phyloP scores from a whole-genome alignment of 2,113 vertebrate species.

The Motacilla tschutschensis region DNA sequence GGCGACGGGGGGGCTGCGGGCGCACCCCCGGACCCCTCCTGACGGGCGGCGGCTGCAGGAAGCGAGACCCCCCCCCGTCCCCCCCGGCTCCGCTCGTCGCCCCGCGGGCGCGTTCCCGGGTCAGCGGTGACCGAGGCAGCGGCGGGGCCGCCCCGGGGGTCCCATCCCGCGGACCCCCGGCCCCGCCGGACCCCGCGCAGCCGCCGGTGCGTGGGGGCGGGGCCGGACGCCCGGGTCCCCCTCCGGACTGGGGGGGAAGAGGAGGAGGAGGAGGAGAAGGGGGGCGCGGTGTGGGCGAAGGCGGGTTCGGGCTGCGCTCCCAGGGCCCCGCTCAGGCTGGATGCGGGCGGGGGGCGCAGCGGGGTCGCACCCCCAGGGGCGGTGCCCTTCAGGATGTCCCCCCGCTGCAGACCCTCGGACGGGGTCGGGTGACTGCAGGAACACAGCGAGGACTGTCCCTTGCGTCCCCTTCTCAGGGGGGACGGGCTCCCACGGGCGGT shows the following conservation, averaged over 20 bases:
- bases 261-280: background rate
- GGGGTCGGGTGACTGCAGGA: background rate
- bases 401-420: background rate
- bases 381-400: background rate
- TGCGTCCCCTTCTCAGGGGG: fast-evolving
- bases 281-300: background rate
- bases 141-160: background rate
- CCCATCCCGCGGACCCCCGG: background rate
- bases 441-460: background rate
- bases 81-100: background rate
- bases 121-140: background rate
- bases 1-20: background rate
- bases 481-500: fast-evolving
- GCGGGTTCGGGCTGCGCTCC: background rate
- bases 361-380: background rate
- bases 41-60: background rate
- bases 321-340: background rate
- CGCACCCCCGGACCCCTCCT: background rate
- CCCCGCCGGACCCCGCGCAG: background rate
- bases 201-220: background rate
- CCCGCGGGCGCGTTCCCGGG: background rate
- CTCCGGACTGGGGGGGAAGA: background rate
- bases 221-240: background rate
- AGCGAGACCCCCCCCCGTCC: background rate
- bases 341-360: background rate